Base-by-base conservation (phyloP, 1,140 invertebrate species). In the Littorina saxatilis region DNA sequence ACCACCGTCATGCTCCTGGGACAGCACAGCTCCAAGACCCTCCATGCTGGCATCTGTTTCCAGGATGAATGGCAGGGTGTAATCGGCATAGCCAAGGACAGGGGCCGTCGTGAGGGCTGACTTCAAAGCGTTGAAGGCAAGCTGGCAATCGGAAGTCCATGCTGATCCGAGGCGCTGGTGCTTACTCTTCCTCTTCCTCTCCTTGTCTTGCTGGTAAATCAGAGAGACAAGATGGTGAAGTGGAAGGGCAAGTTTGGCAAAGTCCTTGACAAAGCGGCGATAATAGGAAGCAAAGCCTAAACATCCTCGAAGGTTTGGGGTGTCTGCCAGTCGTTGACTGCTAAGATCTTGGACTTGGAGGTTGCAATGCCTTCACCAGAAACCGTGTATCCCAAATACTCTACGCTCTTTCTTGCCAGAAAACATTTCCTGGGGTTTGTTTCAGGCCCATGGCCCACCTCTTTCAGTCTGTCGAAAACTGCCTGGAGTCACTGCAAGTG, bases 201-300 rank as follows among this genome's bases (percentile, higher is more conserved):
- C n/a, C n/a, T n/a, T n/a, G n/a, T n/a, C n/a, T 72, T 47, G 17
- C 68, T 47, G 23, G 17, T 40, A 43, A n/a, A n/a, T n/a, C n/a
- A n/a, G n/a, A n/a, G n/a, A n/a, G n/a, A n/a, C n/a, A n/a, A n/a
- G n/a, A n/a, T n/a, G n/a, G n/a, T n/a, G n/a, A 37, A 94, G 83
- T 40, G 90, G 84, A 52, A 79, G 82, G 7, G 91, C 91, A 15
- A 90, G 77, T 82, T 88, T 79, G 27, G 91, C 82, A 82, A 84
- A 86, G 29, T 79, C 74, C 76, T 84, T 90, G 35, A 93, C 86
- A 83, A 92, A 93, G 80, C 87, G 85, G 2, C 89, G 47, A 82
- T 91, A 91, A 82, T 92, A 93, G 63, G 90, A 88, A 66, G 90
- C 80, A 27, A 94, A 82, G 0, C 94, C 93, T 4, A 94, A 40